These are phyloP conservation scores for Caenorhabditis doughertyi DNA, from an alignment of 2,888 invertebrate species.

Conservation along the genomic window DNA sequence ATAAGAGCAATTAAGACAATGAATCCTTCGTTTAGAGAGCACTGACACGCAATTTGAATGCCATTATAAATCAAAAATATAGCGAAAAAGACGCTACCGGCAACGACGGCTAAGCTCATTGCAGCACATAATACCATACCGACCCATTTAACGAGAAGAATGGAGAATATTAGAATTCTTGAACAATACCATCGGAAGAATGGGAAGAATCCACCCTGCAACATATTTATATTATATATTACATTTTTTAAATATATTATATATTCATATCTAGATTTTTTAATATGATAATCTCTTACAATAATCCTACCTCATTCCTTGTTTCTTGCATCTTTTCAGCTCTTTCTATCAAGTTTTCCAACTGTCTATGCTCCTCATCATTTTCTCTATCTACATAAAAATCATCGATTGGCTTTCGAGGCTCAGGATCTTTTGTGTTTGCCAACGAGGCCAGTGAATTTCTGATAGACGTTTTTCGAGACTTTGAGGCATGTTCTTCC, in stretches of 20 bases:
- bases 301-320: background rate
- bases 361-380: slow-evolving; percentile 51
- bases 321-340: slow-evolving; percentile 27
- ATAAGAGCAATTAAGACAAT: slow-evolving; percentile 57
- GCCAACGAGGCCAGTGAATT: slow-evolving; percentile 44
- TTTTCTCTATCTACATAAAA: slow-evolving; percentile 48
- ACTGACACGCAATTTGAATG: slow-evolving; percentile 74
- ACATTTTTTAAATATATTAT: background rate
- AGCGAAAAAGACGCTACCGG: slow-evolving; percentile 70
- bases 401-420: slow-evolving; percentile 31
- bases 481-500: slow-evolving; percentile 34
- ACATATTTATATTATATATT: background rate
- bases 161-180: slow-evolving; percentile 56
- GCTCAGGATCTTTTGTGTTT: slow-evolving; percentile 21
- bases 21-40: slow-evolving; percentile 73
- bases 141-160: slow-evolving; percentile 67
- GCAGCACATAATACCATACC: slow-evolving; percentile 71
- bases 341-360: slow-evolving; percentile 46
- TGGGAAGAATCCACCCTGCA: slow-evolving; percentile 49
- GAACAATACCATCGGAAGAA: slow-evolving; percentile 66
- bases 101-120: slow-evolving; percentile 67
- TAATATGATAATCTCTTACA: too few species aligned
- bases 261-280: too few species aligned
- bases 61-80: slow-evolving; percentile 75
- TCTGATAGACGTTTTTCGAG: slow-evolving; percentile 51